Evolutionary conservation across 2,797 vertebrate genomes (phyloP), one percentile per base, ranked within the genome.

Genomic region (Amphiprion clarkii): DNA sequence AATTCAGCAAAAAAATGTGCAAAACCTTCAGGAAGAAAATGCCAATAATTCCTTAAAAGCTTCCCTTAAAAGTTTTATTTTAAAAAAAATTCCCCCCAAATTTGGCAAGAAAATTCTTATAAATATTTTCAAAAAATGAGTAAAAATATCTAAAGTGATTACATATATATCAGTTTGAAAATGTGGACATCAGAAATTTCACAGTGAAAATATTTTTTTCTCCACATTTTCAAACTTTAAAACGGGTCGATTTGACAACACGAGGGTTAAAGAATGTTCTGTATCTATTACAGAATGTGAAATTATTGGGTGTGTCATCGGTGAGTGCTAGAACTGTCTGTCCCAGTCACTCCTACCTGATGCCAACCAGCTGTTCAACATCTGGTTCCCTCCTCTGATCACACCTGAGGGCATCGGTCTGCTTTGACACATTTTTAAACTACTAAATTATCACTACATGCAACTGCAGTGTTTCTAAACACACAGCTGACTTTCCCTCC

Each of bases 351-450:
- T 52, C 44, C 14, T 5, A 46, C 52, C 58, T 65, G 25, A 64
- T 44, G 8, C 21, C 59, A 57, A 60, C 61, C 74, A 80, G 76
- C 76, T 88, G 72, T 70, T 71, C n/a, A 36, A 65, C 61, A 72
- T 78, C 77, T 70, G 67, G 17, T 71, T 67, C 31, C 17, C 42
- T 21, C 11, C 17, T 74, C 46, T 57, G 66, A 63, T 77, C 14
- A 57, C 64, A 76, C 48, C 21, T 6, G 10, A 17, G 23, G 36
- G 17, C 19, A 55, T 55, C 6, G n/a, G 25, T 40, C 58, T 48
- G 48, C 42, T 55, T 27, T 58, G 4, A 1, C 3, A 19, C 39
- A 73, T 63, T 1, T 71, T 64, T 0, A 54, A 7, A n/a, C 11
- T 2, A 42, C 3, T 0, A 54, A 5, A n/a, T 8, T 2, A 48